Evolutionary conservation across 2,888 invertebrate genomes (phyloP).

Genomic region (Latheticus oryzae): DNA sequence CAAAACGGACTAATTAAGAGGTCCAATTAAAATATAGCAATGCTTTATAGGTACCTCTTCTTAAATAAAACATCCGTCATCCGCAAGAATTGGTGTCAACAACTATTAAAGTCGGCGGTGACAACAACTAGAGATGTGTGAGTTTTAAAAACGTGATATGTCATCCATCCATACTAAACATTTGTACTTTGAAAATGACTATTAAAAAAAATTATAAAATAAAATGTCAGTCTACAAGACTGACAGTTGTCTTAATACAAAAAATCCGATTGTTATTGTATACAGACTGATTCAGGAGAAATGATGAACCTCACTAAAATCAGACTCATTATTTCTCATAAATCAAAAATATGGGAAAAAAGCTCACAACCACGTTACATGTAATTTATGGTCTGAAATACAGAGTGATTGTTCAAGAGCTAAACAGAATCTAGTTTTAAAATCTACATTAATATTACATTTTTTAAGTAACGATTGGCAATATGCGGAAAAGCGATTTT

Average conservation of each 20-base stretch:
- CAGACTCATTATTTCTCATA: no score
- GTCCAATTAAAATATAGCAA: no score
- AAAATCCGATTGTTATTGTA: no score
- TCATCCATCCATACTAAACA: slow-evolving; percentile 69
- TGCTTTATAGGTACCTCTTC: neutral
- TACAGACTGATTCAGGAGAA: no score
- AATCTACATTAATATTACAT: slow-evolving; percentile 54
- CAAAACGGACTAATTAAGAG: slow-evolving; percentile 4
- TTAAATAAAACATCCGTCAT: slow-evolving; percentile 3
- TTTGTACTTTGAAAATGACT: slow-evolving; percentile 87
- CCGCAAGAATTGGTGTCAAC: slow-evolving; percentile 36
- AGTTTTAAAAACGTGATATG: slow-evolving; percentile 54
- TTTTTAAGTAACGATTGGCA: slow-evolving; percentile 49
- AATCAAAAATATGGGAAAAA: no score
- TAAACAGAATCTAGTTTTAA: slow-evolving; percentile 46
- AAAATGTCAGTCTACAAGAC: slow-evolving; percentile 24
- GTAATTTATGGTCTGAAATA: slow-evolving; percentile 57
- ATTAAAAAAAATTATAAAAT: slow-evolving; percentile 67
- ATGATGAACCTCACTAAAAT: no score
- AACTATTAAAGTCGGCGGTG: slow-evolving; percentile 25
- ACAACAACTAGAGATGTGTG: slow-evolving; percentile 29
- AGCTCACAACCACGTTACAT: slow-evolving; percentile 63
- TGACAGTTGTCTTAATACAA: no score
- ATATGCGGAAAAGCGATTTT: slow-evolving; percentile 27
- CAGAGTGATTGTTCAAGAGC: slow-evolving; percentile 59